Evolutionary conservation across 2,113 vertebrate genomes (phyloP), one percentile per base, ranked within the genome.

Genomic region (Petroica traversi): DNA sequence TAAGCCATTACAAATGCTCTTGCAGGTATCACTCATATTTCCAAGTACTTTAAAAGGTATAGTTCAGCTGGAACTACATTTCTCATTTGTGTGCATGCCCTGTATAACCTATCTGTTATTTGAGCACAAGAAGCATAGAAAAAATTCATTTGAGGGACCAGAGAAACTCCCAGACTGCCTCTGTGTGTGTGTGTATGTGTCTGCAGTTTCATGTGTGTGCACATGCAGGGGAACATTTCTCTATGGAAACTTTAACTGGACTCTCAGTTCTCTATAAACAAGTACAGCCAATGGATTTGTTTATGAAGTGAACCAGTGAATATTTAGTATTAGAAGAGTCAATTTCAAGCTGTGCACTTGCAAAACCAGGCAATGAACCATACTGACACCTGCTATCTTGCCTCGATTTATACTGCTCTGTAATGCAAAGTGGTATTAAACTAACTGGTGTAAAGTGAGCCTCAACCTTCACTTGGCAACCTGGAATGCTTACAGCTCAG

Each of bases 161-260:
- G 68, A 81, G 84, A 72, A 91, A 12, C 18, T 88, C 46, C 11
- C 22, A 67, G 57, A 43, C 14, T 55, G 90, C 19, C 18, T 63
- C 36, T 10, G 1, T 61, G 40, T 49, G 33, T 61, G 40, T 49
- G 33, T 25, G 12, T 16, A 20, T 14, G 14, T 9, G 18, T 20
- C 18, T n/a, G 18, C 17, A 46, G 13, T 43, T 66, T 8, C 0
- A 0, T 31, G 15, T 19, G 5, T 3, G 5, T 28, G 10, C 15
- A 14, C 1, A 0, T 40, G 48, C 34, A 49, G 9, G 38, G 12
- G 15, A 18, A 43, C 10, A 22, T 46, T 74, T 38, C n/a, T 77
- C 64, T 59, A 10, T 67, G 43, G 52, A 84, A 93, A 78, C 6
- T 49, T 87, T 62, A 87, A 40, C 4, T 57, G 49, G 41, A 61